These are phyloP conservation scores for Prosopocoilus inquinatus DNA, from an alignment of 2,888 invertebrate species.

Conservation along the genomic window DNA sequence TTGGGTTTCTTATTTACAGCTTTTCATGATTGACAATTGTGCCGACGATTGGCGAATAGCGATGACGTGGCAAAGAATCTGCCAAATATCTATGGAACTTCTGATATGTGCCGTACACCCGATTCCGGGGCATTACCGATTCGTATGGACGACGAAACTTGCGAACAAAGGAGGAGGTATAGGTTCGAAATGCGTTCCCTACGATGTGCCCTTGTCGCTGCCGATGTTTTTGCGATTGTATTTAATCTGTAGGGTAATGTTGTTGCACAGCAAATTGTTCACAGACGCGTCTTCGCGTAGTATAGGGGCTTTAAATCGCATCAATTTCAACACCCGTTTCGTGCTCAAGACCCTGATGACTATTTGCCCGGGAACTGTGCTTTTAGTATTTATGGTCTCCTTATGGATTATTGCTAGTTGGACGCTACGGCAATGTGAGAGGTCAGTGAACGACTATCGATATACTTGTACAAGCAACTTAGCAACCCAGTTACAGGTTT, in stretches of 20 bases:
- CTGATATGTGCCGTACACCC: conserved; percentile 97
- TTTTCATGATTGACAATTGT: conserved; percentile 99
- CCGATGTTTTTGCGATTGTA: conserved; percentile 99
- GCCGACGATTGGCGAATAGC: conserved; percentile 99
- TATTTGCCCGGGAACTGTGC: conserved; percentile 96
- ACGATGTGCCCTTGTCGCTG: conserved; percentile 95
- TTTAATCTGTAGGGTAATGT: conserved; percentile 98
- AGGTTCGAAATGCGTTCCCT: conserved; percentile 73
- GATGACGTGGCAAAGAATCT: conserved; percentile 97
- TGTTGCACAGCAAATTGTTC: conserved; percentile 98
- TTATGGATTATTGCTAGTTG: conserved; percentile 99
- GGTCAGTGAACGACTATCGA: conserved; percentile 59
- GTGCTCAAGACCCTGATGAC: conserved; percentile 94
- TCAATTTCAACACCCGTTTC: conserved; percentile 97
- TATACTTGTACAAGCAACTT: conserved; percentile 1
- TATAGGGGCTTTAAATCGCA: conserved; percentile 95
- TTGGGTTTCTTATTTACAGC: conserved; percentile 64
- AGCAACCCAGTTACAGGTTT: conserved; percentile 65
- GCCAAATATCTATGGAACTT: conserved; percentile 89
- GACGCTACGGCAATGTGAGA: conserved; percentile 97
- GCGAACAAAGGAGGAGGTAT: conserved; percentile 77
- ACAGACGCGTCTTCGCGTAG: conserved; percentile 98
- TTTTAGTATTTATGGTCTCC: conserved; percentile 98
- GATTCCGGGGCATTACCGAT: conserved; percentile 94
- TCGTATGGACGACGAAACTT: conserved; percentile 94